A percentile compares a stretch with the other conserved stretches of the same genome.
These are phyloP conservation scores for Oreortyx pictus DNA, from an alignment of 2,797 vertebrate species.

Conservation along the genomic window DNA sequence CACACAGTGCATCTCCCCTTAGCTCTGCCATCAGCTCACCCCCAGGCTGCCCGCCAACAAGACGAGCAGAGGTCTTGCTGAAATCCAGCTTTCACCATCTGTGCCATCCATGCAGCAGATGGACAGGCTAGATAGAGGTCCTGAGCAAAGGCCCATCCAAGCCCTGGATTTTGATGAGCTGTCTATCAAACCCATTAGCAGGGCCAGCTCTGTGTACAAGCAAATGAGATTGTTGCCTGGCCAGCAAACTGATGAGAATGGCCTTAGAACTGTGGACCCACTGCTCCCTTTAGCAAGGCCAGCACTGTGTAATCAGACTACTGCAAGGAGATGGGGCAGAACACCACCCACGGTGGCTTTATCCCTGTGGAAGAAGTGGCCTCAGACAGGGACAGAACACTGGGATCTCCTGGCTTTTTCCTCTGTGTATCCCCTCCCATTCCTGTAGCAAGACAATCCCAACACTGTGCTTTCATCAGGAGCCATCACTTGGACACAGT, in stretches of 20 bases:
- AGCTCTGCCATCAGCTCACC: conserved; percentile 8
- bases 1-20: neutral
- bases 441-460: neutral
- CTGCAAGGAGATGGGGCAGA: neutral
- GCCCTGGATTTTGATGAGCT: conserved; percentile 42
- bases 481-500: neutral
- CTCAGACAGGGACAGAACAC: neutral
- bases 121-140: conserved; percentile 17
- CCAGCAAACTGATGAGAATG: conserved; percentile 5
- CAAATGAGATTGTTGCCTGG: neutral
- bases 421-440: neutral
- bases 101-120: conserved; percentile 52
- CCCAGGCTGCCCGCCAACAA: conserved; percentile 4
- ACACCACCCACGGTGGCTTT: rapidly evolving
- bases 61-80: conserved; percentile 35
- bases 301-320: neutral
- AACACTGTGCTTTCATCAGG: neutral
- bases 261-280: neutral
- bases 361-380: neutral
- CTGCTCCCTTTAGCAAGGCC: neutral
- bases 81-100: conserved; percentile 56
- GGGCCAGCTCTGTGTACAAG: neutral
- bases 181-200: conserved; percentile 32
- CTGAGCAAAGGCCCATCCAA: conserved; percentile 6
- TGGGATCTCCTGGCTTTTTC: neutral